Conservation (phyloP, 2,797 vertebrate species). For the Sebastes vulpes region DNA sequence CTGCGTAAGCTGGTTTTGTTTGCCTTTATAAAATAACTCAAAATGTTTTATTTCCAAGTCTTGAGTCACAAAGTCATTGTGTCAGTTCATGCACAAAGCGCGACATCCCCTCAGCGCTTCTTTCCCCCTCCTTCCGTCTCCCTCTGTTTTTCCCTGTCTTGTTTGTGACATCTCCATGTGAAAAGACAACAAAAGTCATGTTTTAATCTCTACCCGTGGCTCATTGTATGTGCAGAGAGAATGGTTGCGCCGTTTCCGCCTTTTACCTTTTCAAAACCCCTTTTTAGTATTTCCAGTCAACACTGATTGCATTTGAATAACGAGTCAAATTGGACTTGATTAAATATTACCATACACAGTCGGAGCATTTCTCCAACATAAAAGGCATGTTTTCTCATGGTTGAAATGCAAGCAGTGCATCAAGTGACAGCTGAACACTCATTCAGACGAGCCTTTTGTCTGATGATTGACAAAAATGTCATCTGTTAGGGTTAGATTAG, state of each 20-base stretch:
- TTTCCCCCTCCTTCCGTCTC: conserved; percentile 60
- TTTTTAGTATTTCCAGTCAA: conserved; percentile 81
- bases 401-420: conserved; percentile 81
- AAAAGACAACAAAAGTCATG: conserved; percentile 90
- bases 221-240: conserved; percentile 80
- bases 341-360: conserved; percentile 84
- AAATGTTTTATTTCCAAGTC: conserved; percentile 84
- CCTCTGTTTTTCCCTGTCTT: conserved; percentile 82
- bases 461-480: conserved; percentile 80
- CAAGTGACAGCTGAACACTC: conserved; percentile 79
- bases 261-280: conserved; percentile 81
- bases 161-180: conserved; percentile 88
- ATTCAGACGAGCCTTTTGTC: conserved; percentile 73
- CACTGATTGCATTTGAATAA: conserved; percentile 86
- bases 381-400: conserved; percentile 78
- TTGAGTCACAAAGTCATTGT: conserved; percentile 90
- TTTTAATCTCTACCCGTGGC: conserved; percentile 86
- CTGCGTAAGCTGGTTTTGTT: conserved; percentile 86
- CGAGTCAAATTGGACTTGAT: conserved; percentile 84
- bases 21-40: conserved; percentile 83
- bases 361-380: conserved; percentile 75
- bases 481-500: conserved; percentile 69
- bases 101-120: conserved; percentile 77
- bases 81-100: conserved; percentile 86
- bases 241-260: conserved; percentile 69